Percentiles rank a stretch among this genome's conserved stretches.
These are phyloP conservation scores for Porites australiensis DNA, from an alignment of 64 coral and sea anemone species.

Conservation along the genomic window DNA sequence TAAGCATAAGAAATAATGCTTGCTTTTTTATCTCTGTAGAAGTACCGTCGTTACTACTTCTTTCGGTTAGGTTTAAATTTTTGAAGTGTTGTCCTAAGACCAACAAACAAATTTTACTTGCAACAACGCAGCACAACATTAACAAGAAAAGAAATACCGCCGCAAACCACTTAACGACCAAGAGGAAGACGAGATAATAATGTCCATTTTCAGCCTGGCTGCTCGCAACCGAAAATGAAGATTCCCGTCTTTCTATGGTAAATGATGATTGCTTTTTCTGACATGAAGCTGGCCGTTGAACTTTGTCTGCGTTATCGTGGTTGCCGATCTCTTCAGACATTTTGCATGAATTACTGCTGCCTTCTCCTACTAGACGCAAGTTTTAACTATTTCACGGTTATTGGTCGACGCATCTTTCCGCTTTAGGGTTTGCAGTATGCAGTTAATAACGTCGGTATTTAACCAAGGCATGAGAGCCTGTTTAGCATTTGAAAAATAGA, in stretches of 20 bases:
- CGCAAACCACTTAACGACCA: conserved; percentile 8
- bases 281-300: neutral
- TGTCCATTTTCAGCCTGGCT: neutral
- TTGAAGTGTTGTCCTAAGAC: conserved; percentile 24
- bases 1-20: conserved; percentile 75
- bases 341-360: neutral
- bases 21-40: conserved; percentile 39
- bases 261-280: neutral
- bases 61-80: neutral
- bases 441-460: too few species aligned
- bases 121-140: conserved; percentile 12
- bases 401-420: too few species aligned
- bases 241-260: neutral
- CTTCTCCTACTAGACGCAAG: too few species aligned
- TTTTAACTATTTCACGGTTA: too few species aligned
- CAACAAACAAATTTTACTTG: conserved; percentile 51
- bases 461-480: too few species aligned
- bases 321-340: neutral
- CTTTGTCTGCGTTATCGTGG: too few species aligned
- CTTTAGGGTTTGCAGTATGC: too few species aligned
- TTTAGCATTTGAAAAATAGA: too few species aligned
- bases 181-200: neutral
- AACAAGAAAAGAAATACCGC: neutral
- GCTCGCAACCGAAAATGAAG: neutral
- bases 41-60: neutral